Percentiles rank a stretch among this genome's conserved stretches.
These are phyloP conservation scores for Zapornia atra DNA, from an alignment of 2,113 vertebrate species.

Conservation along the genomic window DNA sequence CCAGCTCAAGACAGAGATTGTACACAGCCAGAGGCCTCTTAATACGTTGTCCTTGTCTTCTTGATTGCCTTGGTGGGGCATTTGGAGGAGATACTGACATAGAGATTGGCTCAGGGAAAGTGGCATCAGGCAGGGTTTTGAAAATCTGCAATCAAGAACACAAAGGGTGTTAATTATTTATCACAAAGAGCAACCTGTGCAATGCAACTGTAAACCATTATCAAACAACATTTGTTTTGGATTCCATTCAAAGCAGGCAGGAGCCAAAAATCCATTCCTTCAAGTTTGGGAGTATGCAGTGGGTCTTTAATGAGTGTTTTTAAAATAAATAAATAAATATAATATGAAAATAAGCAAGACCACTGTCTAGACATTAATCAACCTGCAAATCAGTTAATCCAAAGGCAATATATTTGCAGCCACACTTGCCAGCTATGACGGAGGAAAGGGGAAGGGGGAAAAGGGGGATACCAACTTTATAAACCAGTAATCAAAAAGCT, in stretches of 20 bases:
- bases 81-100: constrained; percentile 77
- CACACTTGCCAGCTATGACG: background rate
- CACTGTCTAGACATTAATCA: constrained; percentile 29
- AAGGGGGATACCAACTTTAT: background rate
- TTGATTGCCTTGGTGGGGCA: constrained; percentile 90
- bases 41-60: constrained; percentile 85
- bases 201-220: constrained; percentile 57
- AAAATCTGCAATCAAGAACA: constrained; percentile 91
- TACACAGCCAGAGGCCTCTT: constrained; percentile 94
- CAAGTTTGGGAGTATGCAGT: constrained; percentile 1
- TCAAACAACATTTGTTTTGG: constrained; percentile 66
- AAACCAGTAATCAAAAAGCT: background rate
- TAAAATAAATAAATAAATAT: constrained; percentile 40
- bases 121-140: constrained; percentile 85
- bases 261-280: constrained; percentile 66
- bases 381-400: constrained; percentile 36
- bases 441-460: background rate
- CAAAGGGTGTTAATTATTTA: constrained; percentile 70
- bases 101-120: constrained; percentile 74
- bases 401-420: constrained; percentile 18
- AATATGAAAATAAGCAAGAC: constrained; percentile 45
- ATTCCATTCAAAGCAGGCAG: constrained; percentile 45
- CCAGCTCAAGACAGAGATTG: constrained; percentile 90
- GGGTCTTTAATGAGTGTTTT: constrained; percentile 40
- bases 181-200: constrained; percentile 46